Conservation (phyloP, 2,113 vertebrate genomes). For the Suncus etruscus region DNA sequence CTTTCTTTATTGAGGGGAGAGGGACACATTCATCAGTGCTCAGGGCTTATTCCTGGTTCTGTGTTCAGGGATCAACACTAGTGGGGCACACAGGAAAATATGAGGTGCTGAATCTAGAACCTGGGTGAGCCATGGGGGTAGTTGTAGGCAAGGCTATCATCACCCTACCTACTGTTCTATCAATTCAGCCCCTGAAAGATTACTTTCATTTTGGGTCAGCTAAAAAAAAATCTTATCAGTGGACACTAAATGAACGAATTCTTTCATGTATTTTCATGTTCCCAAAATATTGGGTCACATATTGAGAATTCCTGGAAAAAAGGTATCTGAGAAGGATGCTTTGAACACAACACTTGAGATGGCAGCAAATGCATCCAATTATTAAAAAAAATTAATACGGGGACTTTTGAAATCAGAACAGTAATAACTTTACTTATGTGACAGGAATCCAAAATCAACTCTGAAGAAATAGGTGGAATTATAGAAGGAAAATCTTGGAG, state of each 20-base stretch:
- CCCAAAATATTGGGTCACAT: background rate
- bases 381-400: background rate
- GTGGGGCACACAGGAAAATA: no score
- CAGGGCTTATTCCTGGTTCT: no score
- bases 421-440: background rate
- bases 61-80: no score
- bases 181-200: background rate
- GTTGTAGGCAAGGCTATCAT: no score
- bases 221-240: slow-evolving; percentile 6
- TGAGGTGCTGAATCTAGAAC: no score
- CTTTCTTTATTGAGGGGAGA: no score
- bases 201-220: background rate
- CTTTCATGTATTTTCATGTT: background rate
- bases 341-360: background rate
- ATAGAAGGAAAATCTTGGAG: background rate
- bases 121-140: no score
- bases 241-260: background rate
- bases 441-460: slow-evolving; percentile 20
- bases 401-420: background rate
- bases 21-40: no score
- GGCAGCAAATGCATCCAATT: background rate
- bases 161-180: no score
- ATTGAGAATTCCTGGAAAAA: background rate
- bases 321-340: background rate
- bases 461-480: slow-evolving; percentile 21